Base-by-base conservation (phyloP, 2,113 vertebrate species). In the Oxygymnocypris stewartii region DNA sequence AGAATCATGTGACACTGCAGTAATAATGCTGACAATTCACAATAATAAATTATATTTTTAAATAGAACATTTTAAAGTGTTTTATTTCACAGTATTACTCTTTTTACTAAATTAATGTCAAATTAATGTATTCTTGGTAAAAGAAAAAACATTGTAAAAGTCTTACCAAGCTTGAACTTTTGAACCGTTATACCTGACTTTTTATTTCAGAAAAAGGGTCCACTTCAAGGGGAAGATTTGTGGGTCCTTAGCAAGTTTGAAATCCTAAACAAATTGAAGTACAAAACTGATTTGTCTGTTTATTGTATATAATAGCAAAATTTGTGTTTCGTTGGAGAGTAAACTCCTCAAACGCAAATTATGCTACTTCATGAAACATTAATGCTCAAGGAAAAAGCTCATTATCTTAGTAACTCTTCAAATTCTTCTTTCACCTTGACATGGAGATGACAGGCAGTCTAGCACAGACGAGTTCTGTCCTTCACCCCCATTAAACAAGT, bases 401-500 rank as follows among this genome's bases (percentile, higher is more conserved):
- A 40, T 84, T 59, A 54, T 12, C 65, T 59, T 74, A 42, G 49
- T 20, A 84, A 54, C 67, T 40, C 20, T 63, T 82, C 40, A 74
- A 74, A 74, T 84, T 74, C 35, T 74, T 57, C 18, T 6, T 85
- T 87, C 63, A 63, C 79, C 57, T 84, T 79, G 67, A 44, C 73
- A 47, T 73, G 25, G 42, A n/a, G n/a, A 63, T 67, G 71, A 83
- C 31, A 78, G 75, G 35, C 71, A 75, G 67, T 67, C 35, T 20
- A 44, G 57, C 77, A 69, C 25, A 83, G 74, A 75, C 67, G 77
- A 84, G 80, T 65, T 78, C 12, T 63, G 69, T 84, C 67, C 80
- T 65, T 88, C 74, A 78, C 86, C 31, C 78, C 71, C 51, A 85
- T 89, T 63, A 78, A 79, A 42, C 54, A 61, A 49, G 79, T 65